Evolutionary conservation across 2,888 invertebrate species (phyloP).

Genomic region (Nomada hirtipes): DNA sequence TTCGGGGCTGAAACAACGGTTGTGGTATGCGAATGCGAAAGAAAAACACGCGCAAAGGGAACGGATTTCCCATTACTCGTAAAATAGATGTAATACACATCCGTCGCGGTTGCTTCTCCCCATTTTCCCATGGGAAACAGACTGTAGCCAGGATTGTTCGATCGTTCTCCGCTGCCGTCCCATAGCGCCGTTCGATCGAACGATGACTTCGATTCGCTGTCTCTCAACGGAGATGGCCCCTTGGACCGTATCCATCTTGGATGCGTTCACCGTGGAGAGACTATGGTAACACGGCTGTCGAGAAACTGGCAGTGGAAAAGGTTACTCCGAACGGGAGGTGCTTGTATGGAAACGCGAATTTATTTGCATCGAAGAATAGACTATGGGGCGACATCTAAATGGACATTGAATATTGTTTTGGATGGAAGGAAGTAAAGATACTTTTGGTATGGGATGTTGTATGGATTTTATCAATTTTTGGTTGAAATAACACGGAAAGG

Average conservation of each 20-base stretch:
- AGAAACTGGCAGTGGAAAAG: constrained; percentile 21
- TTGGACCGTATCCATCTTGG: constrained; percentile 52
- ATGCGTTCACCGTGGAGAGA: constrained; percentile 30
- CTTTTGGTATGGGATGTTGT: too few species aligned
- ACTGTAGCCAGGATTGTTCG: constrained; percentile 45
- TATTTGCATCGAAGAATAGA: constrained; percentile 14
- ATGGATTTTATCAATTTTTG: too few species aligned
- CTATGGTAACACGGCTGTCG: constrained; percentile 29
- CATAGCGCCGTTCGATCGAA: constrained; percentile 28
- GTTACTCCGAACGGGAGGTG: constrained; percentile 10
- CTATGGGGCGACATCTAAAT: too few species aligned
- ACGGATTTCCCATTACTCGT: constrained; percentile 48
- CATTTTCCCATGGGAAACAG: constrained; percentile 23
- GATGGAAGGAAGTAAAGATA: neutral
- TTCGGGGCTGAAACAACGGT: neutral
- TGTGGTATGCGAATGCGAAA: constrained; percentile 2
- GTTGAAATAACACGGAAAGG: too few species aligned
- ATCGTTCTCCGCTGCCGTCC: neutral
- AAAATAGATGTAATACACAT: constrained; percentile 52
- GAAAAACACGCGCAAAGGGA: constrained; percentile 25
- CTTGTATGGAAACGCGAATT: constrained; percentile 19
- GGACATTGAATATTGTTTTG: neutral
- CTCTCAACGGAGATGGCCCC: constrained; percentile 52
- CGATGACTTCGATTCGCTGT: constrained; percentile 44
- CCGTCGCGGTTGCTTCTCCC: constrained; percentile 36